Percentiles rank a stretch among this genome's conserved stretches.
Conservation (phyloP, 2,797 vertebrate species). For the Rhinatrema bivittatum region DNA sequence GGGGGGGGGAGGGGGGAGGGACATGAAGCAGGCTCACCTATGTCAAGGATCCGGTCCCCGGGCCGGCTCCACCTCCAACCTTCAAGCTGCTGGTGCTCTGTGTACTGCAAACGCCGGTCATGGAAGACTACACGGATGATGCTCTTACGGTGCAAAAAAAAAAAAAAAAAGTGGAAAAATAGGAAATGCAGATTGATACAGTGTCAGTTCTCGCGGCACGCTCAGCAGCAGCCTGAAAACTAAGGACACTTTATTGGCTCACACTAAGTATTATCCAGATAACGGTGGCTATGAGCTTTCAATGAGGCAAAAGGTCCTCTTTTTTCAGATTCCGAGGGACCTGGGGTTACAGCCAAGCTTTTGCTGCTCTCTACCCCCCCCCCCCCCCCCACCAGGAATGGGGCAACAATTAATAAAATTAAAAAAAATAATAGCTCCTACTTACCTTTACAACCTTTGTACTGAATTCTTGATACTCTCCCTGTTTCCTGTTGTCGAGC, state of each 20-base stretch:
- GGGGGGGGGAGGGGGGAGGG: too few species aligned
- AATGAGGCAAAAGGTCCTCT: too few species aligned
- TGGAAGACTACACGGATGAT: constrained; percentile 88
- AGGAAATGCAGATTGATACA: too few species aligned
- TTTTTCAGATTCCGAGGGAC: too few species aligned
- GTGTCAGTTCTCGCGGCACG: too few species aligned
- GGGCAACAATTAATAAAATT: too few species aligned
- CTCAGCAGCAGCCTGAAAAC: background rate
- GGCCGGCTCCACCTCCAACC: constrained; percentile 90
- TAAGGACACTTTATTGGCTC: background rate
- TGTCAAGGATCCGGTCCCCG: constrained; percentile 85
- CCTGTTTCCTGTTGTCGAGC: constrained; percentile 87
- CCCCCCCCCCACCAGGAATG: background rate
- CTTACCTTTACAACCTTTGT: constrained; percentile 91
- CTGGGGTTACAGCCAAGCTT: too few species aligned
- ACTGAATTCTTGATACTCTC: constrained; percentile 86
- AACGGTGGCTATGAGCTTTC: too few species aligned
- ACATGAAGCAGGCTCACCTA: constrained; percentile 60
- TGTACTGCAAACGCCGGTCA: constrained; percentile 85
- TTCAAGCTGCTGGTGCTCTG: constrained; percentile 87
- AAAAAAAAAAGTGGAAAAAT: too few species aligned
- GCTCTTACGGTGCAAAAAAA: constrained; percentile 59
- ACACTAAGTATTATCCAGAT: too few species aligned
- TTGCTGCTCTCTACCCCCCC: too few species aligned
- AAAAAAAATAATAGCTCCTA: too few species aligned